Evolutionary conservation across 1,140 invertebrate genomes (phyloP).

Genomic region (Venturia canescens): DNA sequence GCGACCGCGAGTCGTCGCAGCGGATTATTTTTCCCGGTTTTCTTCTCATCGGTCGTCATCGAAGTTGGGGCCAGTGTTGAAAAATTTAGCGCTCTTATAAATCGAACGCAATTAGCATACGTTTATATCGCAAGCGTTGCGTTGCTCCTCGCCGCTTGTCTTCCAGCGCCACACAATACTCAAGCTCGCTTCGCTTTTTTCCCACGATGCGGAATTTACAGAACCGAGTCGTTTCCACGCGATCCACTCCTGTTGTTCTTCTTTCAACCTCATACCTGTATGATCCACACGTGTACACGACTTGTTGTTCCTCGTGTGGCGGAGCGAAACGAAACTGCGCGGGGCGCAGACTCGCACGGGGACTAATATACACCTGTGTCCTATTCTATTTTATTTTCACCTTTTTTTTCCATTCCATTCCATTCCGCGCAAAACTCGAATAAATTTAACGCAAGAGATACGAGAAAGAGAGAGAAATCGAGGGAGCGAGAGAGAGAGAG

Average conservation of each 20-base stretch:
- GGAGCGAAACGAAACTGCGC: conserved; percentile 11
- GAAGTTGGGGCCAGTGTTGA: neutral
- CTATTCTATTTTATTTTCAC: conserved; percentile 27
- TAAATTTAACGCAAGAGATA: conserved; percentile 16
- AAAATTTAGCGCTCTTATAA: neutral
- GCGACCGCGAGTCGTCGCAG: no score
- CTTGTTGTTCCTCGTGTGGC: conserved; percentile 16
- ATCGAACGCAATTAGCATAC: neutral
- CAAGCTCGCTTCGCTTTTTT: neutral
- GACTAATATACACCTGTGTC: conserved; percentile 24
- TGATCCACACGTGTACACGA: conserved; percentile 28
- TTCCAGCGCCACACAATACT: neutral
- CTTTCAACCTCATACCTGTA: neutral
- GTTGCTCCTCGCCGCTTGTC: neutral
- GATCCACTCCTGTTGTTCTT: conserved; percentile 28
- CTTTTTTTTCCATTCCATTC: conserved; percentile 1
- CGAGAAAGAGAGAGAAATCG: no score
- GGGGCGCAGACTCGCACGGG: neutral
- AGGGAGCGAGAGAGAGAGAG: neutral
- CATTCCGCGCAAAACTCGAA: conserved; percentile 22
- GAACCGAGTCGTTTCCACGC: conserved; percentile 21
- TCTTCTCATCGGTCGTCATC: conserved; percentile 2
- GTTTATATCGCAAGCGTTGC: neutral
- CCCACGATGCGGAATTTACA: conserved; percentile 30
- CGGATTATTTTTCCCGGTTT: no score